Base-by-base conservation (phyloP, 2,888 invertebrate genomes). In the Agriopis aurantiaria region DNA sequence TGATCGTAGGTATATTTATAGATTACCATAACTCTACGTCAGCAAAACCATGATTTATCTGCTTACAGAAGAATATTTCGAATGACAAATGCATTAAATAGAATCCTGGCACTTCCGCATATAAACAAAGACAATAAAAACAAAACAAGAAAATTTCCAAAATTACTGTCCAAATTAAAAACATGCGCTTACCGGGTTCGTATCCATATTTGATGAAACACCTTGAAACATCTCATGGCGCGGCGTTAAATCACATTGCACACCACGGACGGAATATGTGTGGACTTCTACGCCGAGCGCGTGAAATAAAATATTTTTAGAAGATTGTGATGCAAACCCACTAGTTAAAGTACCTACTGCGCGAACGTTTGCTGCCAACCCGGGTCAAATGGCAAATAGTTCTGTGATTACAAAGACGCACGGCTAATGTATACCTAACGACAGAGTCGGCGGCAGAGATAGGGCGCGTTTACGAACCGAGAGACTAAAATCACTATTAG, bases 371-470 rank as follows among this genome's bases (percentile, higher is more conserved):
- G 71, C 66, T 71, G 56, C 71, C 68, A 74, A 66, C 75, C 12
- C 74, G 60, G 76, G 75, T 80, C 77, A 80, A 80, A 80, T 76
- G 79, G 75, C 78, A 78, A 76, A 77, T 76, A 77, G 75, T 77
- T 68, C 66, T 75, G 66, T 76, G 75, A 72, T 75, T 75, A 76
- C 73, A 77, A 72, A 78, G 65, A 69, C 74, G 59, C 61, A 59
- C 66, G 23, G 69, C 69, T 75, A 77, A 71, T 73, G 66, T 75
- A 74, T 73, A 69, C 65, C 33, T n/a, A n/a, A n/a, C n/a, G 52
- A 33, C 75, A 75, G 77, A 63, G 73, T 40, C 40, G 74, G 61
- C 68, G 33, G 65, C 41, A 73, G 75, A 10, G 49, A 64, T 9
- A 62, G 55, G 57, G 63, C 41, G 33, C 14, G 5, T 17, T 43